These are phyloP conservation scores for Drosophila recens DNA, from an alignment of 2,888 invertebrate genomes.

Conservation along the genomic window DNA sequence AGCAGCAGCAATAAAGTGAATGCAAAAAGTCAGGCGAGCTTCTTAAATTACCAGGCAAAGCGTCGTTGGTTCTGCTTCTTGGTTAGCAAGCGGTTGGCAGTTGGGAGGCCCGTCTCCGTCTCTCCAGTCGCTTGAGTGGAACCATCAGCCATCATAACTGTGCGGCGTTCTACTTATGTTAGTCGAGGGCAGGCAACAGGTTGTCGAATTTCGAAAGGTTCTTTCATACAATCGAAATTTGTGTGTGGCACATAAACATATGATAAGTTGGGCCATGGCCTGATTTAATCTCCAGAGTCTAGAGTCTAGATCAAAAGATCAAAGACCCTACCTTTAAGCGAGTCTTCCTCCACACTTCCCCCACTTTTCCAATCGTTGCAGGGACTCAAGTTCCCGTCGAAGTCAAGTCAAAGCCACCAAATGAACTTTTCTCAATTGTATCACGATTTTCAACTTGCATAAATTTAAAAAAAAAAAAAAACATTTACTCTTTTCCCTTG, in stretches of 20 bases:
- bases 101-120: constrained; percentile 46
- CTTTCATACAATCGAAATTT: constrained; percentile 13
- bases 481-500: not conserved
- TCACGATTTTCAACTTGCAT: constrained; percentile 81
- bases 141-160: constrained; percentile 61
- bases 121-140: constrained; percentile 55
- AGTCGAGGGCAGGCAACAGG: constrained; percentile 52
- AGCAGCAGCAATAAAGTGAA: constrained; percentile 61
- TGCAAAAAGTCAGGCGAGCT: constrained; percentile 66
- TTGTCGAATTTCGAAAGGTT: constrained; percentile 62
- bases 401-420: constrained; percentile 57
- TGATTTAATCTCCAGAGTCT: constrained; percentile 15
- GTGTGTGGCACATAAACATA: too few species aligned
- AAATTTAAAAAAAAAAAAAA: constrained; percentile 63
- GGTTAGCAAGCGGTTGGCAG: constrained; percentile 26
- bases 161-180: constrained; percentile 52
- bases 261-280: constrained; percentile 44
- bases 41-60: constrained; percentile 65
- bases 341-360: not conserved
- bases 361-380: not conserved
- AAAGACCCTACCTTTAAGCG: constrained; percentile 31
- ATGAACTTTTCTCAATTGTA: constrained; percentile 75
- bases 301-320: constrained; percentile 42
- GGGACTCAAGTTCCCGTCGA: constrained; percentile 5
- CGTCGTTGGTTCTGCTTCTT: constrained; percentile 70